These are phyloP conservation scores for Mesorhabditis spiculigera DNA, from an alignment of 2,888 invertebrate genomes.

Conservation along the genomic window DNA sequence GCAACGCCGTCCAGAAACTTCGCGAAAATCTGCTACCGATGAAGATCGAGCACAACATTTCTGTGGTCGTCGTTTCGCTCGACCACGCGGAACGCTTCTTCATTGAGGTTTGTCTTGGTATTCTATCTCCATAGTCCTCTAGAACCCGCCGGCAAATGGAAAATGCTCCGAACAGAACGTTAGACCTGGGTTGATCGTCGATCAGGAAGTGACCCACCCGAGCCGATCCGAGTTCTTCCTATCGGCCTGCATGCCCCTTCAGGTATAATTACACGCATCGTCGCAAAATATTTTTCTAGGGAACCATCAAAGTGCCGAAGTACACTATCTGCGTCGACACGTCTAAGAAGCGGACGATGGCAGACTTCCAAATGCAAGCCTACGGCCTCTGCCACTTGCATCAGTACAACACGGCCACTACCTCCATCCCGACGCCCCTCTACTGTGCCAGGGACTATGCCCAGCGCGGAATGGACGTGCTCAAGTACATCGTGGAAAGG, in stretches of 20 bases:
- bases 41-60: neutral
- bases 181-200: constrained; percentile 44
- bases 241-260: constrained; percentile 48
- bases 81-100: constrained; percentile 2
- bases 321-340: constrained; percentile 51
- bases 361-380: constrained; percentile 40
- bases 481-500: neutral
- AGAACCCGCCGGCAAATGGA: neutral
- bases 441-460: constrained; percentile 18
- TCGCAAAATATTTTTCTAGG: constrained; percentile 27
- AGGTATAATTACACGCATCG: constrained; percentile 23
- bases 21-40: neutral
- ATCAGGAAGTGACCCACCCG: constrained; percentile 36
- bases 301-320: constrained; percentile 47
- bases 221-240: constrained; percentile 47
- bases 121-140: neutral
- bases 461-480: constrained; percentile 2
- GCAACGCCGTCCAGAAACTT: neutral
- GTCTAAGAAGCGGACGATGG: constrained; percentile 23
- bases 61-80: neutral
- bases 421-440: constrained; percentile 47
- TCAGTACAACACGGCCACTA: constrained; percentile 44
- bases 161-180: constrained; percentile 38
- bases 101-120: neutral
- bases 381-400: constrained; percentile 41